Conservation (phyloP, 1,140 invertebrate species). For the Drosophila virilis region DNA sequence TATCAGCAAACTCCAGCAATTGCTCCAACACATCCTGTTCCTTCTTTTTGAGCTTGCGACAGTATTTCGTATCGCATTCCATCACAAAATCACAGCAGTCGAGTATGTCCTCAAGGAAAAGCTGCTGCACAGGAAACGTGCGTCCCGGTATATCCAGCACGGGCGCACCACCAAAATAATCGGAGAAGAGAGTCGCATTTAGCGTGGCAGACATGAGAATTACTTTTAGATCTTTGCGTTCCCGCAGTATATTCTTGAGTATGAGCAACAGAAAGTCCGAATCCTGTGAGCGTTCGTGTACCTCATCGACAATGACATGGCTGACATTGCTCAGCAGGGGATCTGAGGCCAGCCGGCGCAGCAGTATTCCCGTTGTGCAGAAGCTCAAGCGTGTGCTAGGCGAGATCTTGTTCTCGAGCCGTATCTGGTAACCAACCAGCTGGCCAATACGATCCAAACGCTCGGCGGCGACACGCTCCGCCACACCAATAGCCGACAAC, state of each 20-base stretch:
- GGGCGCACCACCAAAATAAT: conserved; percentile 90
- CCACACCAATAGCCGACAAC: conserved; percentile 96
- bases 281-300: conserved; percentile 95
- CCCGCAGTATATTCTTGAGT: conserved; percentile 89
- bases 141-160: conserved; percentile 90
- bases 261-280: conserved; percentile 94
- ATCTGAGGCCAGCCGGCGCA: conserved; percentile 92
- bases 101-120: conserved; percentile 91
- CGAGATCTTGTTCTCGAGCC: conserved; percentile 91
- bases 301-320: conserved; percentile 95
- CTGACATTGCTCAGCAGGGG: conserved; percentile 89
- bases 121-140: conserved; percentile 92
- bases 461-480: conserved; percentile 95
- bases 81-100: conserved; percentile 88
- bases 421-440: conserved; percentile 93
- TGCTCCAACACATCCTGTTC: conserved; percentile 75
- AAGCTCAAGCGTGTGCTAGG: conserved; percentile 92
- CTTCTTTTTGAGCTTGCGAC: conserved; percentile 87
- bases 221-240: conserved; percentile 90
- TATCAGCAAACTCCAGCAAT: conserved; percentile 86
- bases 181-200: conserved; percentile 91
- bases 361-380: conserved; percentile 95
- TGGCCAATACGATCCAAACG: conserved; percentile 92
- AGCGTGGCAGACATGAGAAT: conserved; percentile 95
- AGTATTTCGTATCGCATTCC: conserved; percentile 89